These are phyloP conservation scores for Rhegmatorhina hoffmannsi DNA, from an alignment of 2,113 vertebrate genomes.

Conservation along the genomic window DNA sequence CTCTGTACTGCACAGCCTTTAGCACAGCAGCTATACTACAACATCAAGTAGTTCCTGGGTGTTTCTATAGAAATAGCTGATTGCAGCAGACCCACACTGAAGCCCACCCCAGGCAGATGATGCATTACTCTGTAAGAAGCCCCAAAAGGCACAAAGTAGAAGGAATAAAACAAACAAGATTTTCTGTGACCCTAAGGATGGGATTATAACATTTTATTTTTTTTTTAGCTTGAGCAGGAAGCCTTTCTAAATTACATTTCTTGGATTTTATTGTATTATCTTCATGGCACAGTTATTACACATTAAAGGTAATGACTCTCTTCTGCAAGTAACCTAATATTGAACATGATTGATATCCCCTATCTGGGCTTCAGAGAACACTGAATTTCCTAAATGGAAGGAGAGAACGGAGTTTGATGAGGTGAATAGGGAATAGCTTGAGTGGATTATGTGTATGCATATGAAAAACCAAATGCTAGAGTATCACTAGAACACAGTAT, in stretches of 20 bases:
- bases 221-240: slow-evolving; percentile 63
- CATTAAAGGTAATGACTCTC: slow-evolving; percentile 78
- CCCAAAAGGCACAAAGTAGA: slow-evolving; percentile 55
- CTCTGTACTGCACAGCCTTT: not conserved
- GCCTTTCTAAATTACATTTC: slow-evolving; percentile 76
- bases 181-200: slow-evolving; percentile 61
- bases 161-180: slow-evolving; percentile 48
- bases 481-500: not conserved
- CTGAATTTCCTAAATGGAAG: slow-evolving; percentile 47
- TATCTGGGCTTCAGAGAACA: slow-evolving; percentile 52
- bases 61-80: not conserved
- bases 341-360: slow-evolving; percentile 69
- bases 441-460: slow-evolving; percentile 8
- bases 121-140: not conserved
- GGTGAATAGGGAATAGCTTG: slow-evolving; percentile 5
- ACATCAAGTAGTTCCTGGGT: not conserved
- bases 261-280: slow-evolving; percentile 77
- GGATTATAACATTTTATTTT: slow-evolving; percentile 64
- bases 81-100: not conserved
- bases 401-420: not conserved
- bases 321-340: slow-evolving; percentile 75
- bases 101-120: not conserved
- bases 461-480: not conserved
- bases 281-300: slow-evolving; percentile 77
- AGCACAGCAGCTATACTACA: not conserved